Base-by-base conservation (phyloP, 1,140 invertebrate species). In the Whitmania pigra region DNA sequence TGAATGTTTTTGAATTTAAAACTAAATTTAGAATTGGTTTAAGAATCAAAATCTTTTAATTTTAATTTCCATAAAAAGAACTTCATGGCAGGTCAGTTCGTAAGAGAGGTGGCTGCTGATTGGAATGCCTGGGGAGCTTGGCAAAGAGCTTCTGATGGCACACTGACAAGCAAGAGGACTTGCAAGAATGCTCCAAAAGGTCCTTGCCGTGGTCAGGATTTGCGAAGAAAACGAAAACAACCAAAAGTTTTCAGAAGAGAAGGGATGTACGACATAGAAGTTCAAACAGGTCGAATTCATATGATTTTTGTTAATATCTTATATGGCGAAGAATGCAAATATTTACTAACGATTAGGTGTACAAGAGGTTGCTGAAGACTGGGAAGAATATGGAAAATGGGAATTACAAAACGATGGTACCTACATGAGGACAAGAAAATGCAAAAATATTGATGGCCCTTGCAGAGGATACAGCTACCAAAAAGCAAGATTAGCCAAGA, bases 141-240 rank as follows among this genome's bases (percentile, higher is more conserved):
- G 55, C 5, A n/a, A 27, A n/a, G 27, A 60, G n/a, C n/a, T 7
- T 9, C 57, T 13, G 29, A 63, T 20, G 57, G 57, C 22, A 63
- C 57, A 31, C 29, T 31, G 29, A 31, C 29, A 1, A 22, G 57
- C 57, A 63, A 22, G 11, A 63, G 57, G 22, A 63, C 57, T 63
- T 63, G 57, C 57, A 63, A 63, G 20, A 63, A 63, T 20, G 57
- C 57, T 25, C 57, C 57, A 5, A 63, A 13, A 63, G 57, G 57
- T 17, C 57, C 29, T 31, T 63, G 57, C 57, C 22, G 57, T 22
- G 57, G 57, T 63, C 57, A 22, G 18, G 29, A 63, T 31, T 15
- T 13, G 29, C 57, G 29, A 63, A 63, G 43, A 49, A 49, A 49
- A 49, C 43, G 43, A 49, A 49, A 49, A 49, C 43, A 49, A 49